These are phyloP conservation scores for Palythoa grandiflora DNA, from an alignment of 92 coral and sea anemone species.

Conservation along the genomic window DNA sequence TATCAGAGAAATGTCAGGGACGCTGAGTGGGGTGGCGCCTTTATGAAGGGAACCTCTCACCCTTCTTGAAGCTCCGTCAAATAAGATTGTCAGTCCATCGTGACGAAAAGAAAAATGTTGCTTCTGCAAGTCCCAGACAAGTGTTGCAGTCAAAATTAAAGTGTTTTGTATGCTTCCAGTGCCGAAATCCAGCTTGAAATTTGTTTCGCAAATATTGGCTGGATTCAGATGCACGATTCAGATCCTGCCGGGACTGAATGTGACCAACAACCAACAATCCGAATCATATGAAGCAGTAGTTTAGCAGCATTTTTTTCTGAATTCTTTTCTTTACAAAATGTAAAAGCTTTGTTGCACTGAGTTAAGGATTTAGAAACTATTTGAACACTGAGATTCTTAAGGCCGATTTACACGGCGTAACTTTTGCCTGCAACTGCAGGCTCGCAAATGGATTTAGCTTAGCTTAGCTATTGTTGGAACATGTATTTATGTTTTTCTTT, in stretches of 20 bases:
- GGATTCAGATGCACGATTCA: neutral
- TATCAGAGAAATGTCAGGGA: slow-evolving; percentile 21
- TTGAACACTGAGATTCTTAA: neutral
- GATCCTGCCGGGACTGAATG: neutral
- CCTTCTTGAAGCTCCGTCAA: neutral
- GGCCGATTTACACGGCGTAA: too few relatives aligned
- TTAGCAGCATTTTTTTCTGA: neutral
- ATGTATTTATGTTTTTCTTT: too few relatives aligned
- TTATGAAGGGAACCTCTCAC: neutral
- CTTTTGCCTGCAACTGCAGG: too few relatives aligned
- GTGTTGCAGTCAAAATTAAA: neutral
- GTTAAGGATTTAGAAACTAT: neutral
- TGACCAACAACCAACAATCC: neutral
- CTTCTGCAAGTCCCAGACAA: neutral
- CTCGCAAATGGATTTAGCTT: too few relatives aligned
- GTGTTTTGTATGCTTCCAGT: neutral
- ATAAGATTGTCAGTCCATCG: neutral
- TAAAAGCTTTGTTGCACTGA: neutral
- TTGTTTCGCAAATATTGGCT: neutral
- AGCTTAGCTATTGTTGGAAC: too few relatives aligned
- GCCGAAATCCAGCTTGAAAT: neutral
- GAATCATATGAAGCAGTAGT: neutral
- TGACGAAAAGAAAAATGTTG: neutral
- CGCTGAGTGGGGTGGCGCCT: neutral
- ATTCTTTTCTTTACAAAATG: neutral